Conservation (phyloP, 2,113 vertebrate species). For the Lasiurus borealis region DNA sequence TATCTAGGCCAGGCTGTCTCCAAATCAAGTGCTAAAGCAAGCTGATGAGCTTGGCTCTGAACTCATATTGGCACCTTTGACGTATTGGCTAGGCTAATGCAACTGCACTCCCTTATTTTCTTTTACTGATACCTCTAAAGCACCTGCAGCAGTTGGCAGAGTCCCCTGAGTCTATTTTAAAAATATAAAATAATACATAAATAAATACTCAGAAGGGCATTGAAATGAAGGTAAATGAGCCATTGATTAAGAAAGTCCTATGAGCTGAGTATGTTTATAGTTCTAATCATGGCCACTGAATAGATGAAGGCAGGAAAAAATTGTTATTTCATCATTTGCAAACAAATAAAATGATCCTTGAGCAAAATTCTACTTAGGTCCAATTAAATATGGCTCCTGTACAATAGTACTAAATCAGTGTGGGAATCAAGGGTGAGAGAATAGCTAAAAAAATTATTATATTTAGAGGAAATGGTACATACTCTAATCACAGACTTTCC, state of each 20-base stretch:
- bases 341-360: slow-evolving; percentile 55
- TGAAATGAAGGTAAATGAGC: slow-evolving; percentile 58
- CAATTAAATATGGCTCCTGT: slow-evolving; percentile 23
- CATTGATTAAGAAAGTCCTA: neutral
- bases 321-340: slow-evolving; percentile 59
- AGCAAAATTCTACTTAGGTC: slow-evolving; percentile 47
- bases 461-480: slow-evolving; percentile 1
- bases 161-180: slow-evolving; percentile 12
- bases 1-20: slow-evolving; percentile 5
- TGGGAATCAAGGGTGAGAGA: neutral
- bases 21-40: neutral
- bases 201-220: slow-evolving; percentile 56
- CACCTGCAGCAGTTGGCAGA: slow-evolving; percentile 28
- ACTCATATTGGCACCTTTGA: neutral
- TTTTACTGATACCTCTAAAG: slow-evolving; percentile 44
- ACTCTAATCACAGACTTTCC: neutral
- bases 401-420: slow-evolving; percentile 23
- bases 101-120: slow-evolving; percentile 32
- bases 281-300: slow-evolving; percentile 31
- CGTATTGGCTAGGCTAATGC: neutral
- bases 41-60: slow-evolving; percentile 58
- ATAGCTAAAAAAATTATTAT: neutral
- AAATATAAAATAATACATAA: slow-evolving; percentile 62
- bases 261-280: neutral
- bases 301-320: neutral